These are phyloP conservation scores for Forficula auricularia DNA, from an alignment of 1,140 invertebrate genomes.

Conservation along the genomic window DNA sequence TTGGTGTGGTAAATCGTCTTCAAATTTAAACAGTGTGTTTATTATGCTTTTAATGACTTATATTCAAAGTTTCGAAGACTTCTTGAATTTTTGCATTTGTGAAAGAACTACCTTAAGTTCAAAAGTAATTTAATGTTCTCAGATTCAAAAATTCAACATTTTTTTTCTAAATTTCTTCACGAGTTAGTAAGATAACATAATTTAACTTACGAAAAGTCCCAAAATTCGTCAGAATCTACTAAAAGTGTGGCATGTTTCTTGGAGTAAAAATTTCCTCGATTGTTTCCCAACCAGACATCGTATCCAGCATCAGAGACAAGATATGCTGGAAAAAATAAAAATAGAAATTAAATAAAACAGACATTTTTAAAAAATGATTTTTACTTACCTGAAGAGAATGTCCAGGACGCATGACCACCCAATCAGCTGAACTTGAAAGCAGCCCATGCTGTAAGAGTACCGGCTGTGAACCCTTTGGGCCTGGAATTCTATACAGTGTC, in stretches of 20 bases:
- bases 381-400: constrained; percentile 21
- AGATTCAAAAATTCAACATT: too few relatives aligned
- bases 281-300: constrained; percentile 42
- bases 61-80: too few relatives aligned
- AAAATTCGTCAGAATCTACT: constrained; percentile 35
- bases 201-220: constrained; percentile 44
- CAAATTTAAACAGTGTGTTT: too few relatives aligned
- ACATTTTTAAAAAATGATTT: neutral
- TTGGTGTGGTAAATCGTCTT: too few relatives aligned
- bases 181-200: too few relatives aligned
- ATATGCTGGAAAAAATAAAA: constrained; percentile 16
- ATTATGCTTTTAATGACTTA: too few relatives aligned
- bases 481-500: too few relatives aligned
- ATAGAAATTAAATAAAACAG: neutral
- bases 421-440: constrained; percentile 25
- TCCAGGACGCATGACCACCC: constrained; percentile 25
- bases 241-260: constrained; percentile 16
- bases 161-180: too few relatives aligned
- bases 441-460: constrained; percentile 31
- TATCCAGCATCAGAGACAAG: constrained; percentile 33
- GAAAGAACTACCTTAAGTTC: too few relatives aligned
- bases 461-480: too few relatives aligned
- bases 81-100: too few relatives aligned
- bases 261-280: constrained; percentile 35
- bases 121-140: too few relatives aligned